Conservation (phyloP, 2,888 invertebrate species). For the Chironomus tentans region DNA sequence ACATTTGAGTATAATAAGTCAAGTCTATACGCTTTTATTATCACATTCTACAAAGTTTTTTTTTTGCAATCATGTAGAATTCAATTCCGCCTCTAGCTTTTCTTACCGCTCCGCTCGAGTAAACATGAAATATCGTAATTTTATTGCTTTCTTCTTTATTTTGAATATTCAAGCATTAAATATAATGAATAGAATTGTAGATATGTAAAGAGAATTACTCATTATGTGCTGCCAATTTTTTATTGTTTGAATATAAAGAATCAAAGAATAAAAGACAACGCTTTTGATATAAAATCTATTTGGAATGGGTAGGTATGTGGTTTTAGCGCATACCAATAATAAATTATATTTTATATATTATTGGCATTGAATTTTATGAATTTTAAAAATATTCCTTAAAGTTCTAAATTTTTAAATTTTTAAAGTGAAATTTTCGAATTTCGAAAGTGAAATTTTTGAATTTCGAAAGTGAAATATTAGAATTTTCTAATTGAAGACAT, state of each 20-base stretch:
- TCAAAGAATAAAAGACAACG: too few relatives aligned
- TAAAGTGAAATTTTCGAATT: too few relatives aligned
- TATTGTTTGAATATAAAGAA: too few relatives aligned
- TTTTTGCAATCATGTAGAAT: not conserved
- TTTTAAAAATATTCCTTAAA: too few relatives aligned
- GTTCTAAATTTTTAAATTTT: not conserved
- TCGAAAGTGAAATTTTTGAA: too few relatives aligned
- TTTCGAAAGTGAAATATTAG: not conserved
- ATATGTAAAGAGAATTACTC: not conserved
- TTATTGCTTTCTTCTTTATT: slow-evolving; percentile 14
- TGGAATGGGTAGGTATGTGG: too few relatives aligned
- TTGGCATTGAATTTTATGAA: too few relatives aligned
- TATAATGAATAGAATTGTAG: not conserved
- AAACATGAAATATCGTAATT: slow-evolving; percentile 10
- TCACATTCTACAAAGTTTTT: not conserved
- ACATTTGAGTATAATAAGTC: too few relatives aligned
- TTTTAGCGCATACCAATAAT: not conserved
- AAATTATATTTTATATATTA: not conserved
- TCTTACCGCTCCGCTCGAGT: not conserved
- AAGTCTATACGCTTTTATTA: not conserved
- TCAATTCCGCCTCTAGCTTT: not conserved
- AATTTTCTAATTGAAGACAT: not conserved
- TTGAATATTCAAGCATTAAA: not conserved
- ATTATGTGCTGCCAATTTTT: not conserved
- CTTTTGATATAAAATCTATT: too few relatives aligned